Evolutionary conservation across 2,888 invertebrate species (phyloP).

Genomic region (Amphipyra berbera): DNA sequence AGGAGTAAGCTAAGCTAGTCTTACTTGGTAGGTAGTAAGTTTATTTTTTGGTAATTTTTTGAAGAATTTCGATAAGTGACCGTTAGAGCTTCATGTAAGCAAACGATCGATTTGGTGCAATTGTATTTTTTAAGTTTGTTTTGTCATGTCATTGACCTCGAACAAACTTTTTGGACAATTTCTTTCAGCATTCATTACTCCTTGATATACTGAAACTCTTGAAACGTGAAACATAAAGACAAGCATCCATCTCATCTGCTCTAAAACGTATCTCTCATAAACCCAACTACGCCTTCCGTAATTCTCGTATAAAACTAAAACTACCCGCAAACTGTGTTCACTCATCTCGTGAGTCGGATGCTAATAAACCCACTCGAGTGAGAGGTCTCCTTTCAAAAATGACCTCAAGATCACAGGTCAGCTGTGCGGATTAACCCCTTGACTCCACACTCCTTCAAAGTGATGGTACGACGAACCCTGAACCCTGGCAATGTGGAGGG

Average conservation of each 20-base stretch:
- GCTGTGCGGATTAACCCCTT: conserved; percentile 59
- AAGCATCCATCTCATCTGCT: too few relatives aligned
- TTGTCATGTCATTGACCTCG: too few relatives aligned
- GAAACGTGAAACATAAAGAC: too few relatives aligned
- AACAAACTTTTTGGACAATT: too few relatives aligned
- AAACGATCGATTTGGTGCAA: too few relatives aligned
- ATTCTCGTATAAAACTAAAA: conserved; percentile 53
- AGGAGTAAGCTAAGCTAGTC: conserved; percentile 1
- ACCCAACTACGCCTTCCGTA: conserved; percentile 23
- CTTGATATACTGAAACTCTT: too few relatives aligned
- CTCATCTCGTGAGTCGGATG: conserved; percentile 46
- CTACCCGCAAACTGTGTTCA: conserved; percentile 55
- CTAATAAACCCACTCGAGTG: conserved; percentile 61
- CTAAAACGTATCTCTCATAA: too few relatives aligned
- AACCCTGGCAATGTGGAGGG: conserved; percentile 9
- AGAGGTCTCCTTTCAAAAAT: conserved; percentile 60
- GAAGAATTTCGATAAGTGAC: too few relatives aligned
- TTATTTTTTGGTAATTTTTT: not conserved
- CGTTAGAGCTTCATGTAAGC: too few relatives aligned
- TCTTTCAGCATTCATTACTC: too few relatives aligned
- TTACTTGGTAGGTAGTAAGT: not conserved
- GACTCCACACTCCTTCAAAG: conserved; percentile 57
- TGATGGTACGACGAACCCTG: conserved; percentile 34
- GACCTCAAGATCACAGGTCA: conserved; percentile 61
- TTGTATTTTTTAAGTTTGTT: too few relatives aligned